phyloP scores from a whole-genome alignment of 2,113 vertebrate genomes.

The Aspidoscelis tigris region DNA sequence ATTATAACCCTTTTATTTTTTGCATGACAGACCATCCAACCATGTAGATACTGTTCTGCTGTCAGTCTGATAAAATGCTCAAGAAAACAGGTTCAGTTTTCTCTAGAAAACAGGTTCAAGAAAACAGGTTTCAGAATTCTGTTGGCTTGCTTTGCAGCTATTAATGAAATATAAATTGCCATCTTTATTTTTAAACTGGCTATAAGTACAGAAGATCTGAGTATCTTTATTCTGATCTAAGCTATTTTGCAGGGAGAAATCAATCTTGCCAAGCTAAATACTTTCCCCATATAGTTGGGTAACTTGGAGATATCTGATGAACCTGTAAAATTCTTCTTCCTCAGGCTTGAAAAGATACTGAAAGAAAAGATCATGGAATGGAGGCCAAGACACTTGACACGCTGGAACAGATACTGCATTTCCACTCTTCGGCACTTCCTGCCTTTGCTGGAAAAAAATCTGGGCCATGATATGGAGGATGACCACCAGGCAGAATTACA shows the following conservation, averaged over 20 bases:
- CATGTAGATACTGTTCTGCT: not conserved
- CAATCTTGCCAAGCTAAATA: not conserved
- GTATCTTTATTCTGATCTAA: not conserved
- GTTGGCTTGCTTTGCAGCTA: not conserved
- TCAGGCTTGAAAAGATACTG: conserved; percentile 92
- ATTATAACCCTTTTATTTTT: not conserved
- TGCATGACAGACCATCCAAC: not conserved
- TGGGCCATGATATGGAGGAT: conserved; percentile 84
- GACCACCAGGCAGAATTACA: conserved; percentile 88
- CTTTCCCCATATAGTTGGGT: not conserved
- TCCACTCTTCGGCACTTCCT: conserved; percentile 88
- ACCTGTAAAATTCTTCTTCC: not conserved
- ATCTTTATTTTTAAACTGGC: not conserved
- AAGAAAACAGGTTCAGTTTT: not conserved
- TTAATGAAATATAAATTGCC: not conserved
- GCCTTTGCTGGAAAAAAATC: conserved; percentile 86
- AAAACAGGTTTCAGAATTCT: not conserved
- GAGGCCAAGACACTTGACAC: conserved; percentile 92
- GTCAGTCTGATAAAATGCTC: not conserved
- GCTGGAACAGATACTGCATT: conserved; percentile 95
- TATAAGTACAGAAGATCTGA: not conserved
- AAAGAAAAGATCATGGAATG: conserved; percentile 97
- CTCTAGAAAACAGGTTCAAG: not conserved
- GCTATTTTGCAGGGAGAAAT: not conserved
- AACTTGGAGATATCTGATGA: not conserved